A percentile compares a stretch with the other conserved stretches of the same genome.
These are phyloP conservation scores for Acanthosepion pharaonis DNA, from an alignment of 2,888 invertebrate species.

Conservation along the genomic window DNA sequence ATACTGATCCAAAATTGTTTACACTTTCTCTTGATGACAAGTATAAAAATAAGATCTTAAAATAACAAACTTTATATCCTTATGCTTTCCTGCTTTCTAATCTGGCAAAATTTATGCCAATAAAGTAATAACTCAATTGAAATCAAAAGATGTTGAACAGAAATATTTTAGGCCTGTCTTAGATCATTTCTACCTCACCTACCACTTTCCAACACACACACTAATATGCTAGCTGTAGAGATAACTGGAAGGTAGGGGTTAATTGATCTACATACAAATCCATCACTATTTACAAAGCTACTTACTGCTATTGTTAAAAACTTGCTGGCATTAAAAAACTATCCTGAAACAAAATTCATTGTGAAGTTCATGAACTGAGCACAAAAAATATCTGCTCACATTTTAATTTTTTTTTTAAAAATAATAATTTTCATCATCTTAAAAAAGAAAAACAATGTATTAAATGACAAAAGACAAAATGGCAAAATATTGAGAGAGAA, in stretches of 20 bases:
- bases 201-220: background rate
- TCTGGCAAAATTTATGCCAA: background rate
- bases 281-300: background rate
- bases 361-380: no score
- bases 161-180: background rate
- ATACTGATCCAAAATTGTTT: no score
- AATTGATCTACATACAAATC: background rate
- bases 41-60: background rate
- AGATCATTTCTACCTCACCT: background rate
- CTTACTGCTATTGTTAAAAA: background rate
- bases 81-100: background rate
- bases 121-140: background rate
- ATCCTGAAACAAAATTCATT: background rate
- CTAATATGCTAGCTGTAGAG: background rate
- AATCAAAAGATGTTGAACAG: background rate
- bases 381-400: no score
- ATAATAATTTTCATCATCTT: no score
- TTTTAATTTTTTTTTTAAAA: no score
- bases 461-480: background rate
- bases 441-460: no score
- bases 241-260: background rate
- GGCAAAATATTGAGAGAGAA: background rate
- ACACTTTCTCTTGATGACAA: no score
- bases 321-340: background rate
- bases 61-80: background rate